Percentiles rank a stretch among this genome's conserved stretches.
These are phyloP conservation scores for Tachystola acroxantha DNA, from an alignment of 2,888 invertebrate species.

Conservation along the genomic window DNA sequence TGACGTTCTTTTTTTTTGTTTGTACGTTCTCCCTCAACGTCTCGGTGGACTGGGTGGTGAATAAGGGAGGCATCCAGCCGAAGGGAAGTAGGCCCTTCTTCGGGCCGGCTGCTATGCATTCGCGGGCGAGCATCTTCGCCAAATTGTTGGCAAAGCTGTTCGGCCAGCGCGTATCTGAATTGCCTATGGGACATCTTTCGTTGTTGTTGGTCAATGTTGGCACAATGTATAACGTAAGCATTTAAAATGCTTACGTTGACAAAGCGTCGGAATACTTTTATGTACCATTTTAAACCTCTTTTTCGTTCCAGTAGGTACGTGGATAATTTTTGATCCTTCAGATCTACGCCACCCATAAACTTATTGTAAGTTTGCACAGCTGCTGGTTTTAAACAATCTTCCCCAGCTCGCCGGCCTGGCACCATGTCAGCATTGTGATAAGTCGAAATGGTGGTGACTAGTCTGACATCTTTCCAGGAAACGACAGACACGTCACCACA, in stretches of 20 bases:
- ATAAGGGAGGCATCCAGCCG: too few relatives aligned
- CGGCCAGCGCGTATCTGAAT: too few relatives aligned
- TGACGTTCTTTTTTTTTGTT: too few relatives aligned
- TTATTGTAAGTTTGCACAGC: conserved; percentile 9
- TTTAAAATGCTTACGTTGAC: conserved; percentile 4
- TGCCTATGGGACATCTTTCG: too few relatives aligned
- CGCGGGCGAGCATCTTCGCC: too few relatives aligned
- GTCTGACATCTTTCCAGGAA: conserved; percentile 10
- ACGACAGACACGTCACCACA: conserved; percentile 7
- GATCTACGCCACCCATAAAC: conserved; percentile 13
- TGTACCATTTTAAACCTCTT: conserved; percentile 15
- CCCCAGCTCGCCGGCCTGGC: conserved; percentile 3
- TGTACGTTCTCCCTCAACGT: too few relatives aligned
- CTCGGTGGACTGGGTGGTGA: too few relatives aligned
- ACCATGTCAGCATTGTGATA: conserved; percentile 6
- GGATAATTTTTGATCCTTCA: conserved; percentile 15
- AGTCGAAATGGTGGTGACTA: conserved; percentile 11
- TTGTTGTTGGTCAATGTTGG: too few relatives aligned
- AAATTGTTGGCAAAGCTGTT: too few relatives aligned
- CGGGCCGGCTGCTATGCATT: too few relatives aligned
- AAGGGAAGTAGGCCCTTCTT: too few relatives aligned
- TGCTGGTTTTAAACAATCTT: conserved; percentile 4
- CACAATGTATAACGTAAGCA: too few relatives aligned
- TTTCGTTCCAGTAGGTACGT: conserved; percentile 15
- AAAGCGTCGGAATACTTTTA: conserved; percentile 13